A percentile compares a stretch with the other conserved stretches of the same genome.
Evolutionary conservation across 1,140 invertebrate genomes (phyloP).

Genomic region (Propsilocerus akamusi): DNA sequence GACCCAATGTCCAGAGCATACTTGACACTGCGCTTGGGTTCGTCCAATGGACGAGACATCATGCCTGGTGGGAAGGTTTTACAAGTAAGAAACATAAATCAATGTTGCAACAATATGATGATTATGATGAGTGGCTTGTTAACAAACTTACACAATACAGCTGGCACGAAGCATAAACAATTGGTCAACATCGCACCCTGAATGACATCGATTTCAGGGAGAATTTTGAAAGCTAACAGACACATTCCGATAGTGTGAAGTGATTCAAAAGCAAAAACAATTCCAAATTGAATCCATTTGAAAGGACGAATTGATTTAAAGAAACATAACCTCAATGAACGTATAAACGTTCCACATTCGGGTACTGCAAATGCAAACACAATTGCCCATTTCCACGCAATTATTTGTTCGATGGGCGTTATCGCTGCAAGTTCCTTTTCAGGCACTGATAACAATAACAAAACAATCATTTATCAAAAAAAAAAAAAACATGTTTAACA

Average conservation of each 20-base stretch:
- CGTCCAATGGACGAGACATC: background rate
- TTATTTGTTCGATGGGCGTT: conserved; percentile 56
- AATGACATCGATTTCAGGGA: conserved; percentile 77
- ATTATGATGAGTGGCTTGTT: too few species aligned
- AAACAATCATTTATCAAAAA: background rate
- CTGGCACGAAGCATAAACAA: conserved; percentile 80
- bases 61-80: background rate
- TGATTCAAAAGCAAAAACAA: conserved; percentile 47
- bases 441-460: conserved; percentile 32
- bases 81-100: background rate
- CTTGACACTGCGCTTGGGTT: conserved; percentile 23
- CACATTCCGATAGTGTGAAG: conserved; percentile 71
- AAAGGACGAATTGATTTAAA: conserved; percentile 42
- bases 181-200: conserved; percentile 85
- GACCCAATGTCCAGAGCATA: conserved; percentile 34
- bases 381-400: conserved; percentile 83
- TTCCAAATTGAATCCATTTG: conserved; percentile 15
- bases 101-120: too few species aligned
- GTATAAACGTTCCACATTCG: conserved; percentile 66
- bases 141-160: conserved; percentile 28
- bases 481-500: background rate
- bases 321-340: conserved; percentile 67
- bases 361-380: conserved; percentile 69
- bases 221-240: conserved; percentile 66
- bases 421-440: conserved; percentile 54